Conservation (phyloP, 2,888 invertebrate genomes). For the Lepidonotus clava region DNA sequence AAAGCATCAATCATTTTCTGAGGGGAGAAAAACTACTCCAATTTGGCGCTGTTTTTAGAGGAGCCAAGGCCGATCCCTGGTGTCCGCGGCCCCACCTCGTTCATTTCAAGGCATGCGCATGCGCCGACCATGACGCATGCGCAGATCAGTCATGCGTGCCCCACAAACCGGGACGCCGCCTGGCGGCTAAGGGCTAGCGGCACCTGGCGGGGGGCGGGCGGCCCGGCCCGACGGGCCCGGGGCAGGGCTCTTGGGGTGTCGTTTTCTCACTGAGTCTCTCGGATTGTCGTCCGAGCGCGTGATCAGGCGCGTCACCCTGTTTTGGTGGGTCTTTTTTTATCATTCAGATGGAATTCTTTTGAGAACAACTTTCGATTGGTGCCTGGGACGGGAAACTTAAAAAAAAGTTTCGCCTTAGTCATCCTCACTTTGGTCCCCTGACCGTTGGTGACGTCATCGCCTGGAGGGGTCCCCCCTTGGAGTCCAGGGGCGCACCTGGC, state of each 20-base stretch:
- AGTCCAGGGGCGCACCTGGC: slow-evolving; percentile 20
- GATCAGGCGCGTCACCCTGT: slow-evolving; percentile 1
- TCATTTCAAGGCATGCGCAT: slow-evolving; percentile 44
- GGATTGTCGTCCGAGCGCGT: not conserved
- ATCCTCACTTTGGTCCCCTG: slow-evolving; percentile 13
- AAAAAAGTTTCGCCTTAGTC: slow-evolving; percentile 11
- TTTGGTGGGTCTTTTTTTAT: not conserved
- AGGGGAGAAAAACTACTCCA: not conserved
- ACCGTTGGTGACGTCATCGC: not conserved
- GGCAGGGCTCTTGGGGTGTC: not conserved
- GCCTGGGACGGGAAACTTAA: slow-evolving; percentile 18
- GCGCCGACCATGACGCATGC: slow-evolving; percentile 10
- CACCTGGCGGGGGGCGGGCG: not conserved
- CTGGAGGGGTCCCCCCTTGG: not conserved
- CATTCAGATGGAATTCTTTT: not conserved
- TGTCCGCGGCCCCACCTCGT: not conserved
- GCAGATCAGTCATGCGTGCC: slow-evolving; percentile 4
- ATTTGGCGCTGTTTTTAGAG: not conserved
- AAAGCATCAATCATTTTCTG: slow-evolving; percentile 36
- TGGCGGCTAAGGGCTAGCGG: not conserved
- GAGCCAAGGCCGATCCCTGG: not conserved
- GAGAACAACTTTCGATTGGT: slow-evolving; percentile 31
- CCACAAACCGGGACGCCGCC: not conserved
- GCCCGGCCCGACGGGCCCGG: not conserved
- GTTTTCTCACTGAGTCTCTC: not conserved